Conservation (phyloP, 2,888 invertebrate genomes). For the Galerucella pusilla region DNA sequence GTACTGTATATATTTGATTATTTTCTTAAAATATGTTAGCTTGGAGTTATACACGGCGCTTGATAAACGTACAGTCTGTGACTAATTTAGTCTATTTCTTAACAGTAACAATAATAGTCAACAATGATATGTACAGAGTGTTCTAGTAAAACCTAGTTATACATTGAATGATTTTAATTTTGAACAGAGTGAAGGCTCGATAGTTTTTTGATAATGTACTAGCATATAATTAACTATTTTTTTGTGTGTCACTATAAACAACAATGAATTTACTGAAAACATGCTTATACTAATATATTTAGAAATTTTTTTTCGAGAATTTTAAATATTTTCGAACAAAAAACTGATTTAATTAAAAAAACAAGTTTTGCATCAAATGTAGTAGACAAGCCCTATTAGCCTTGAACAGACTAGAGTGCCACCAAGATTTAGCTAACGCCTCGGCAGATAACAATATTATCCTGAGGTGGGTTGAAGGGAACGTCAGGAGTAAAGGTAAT, state of each 20-base stretch:
- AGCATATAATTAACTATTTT: not conserved
- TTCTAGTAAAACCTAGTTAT: slow-evolving; percentile 39
- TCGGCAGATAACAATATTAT: no score
- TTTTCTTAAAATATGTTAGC: not conserved
- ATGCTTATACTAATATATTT: no score
- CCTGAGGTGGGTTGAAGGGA: no score
- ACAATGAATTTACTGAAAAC: not conserved
- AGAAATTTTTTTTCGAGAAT: no score
- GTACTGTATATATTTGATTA: not conserved
- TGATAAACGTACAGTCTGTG: slow-evolving; percentile 56
- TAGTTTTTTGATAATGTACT: not conserved
- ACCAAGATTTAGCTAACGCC: no score
- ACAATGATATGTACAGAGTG: slow-evolving; percentile 64
- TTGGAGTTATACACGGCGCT: not conserved
- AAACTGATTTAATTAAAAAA: not conserved
- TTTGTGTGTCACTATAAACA: not conserved
- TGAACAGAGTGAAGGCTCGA: slow-evolving; percentile 24
- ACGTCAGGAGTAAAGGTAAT: no score
- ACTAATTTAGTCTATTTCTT: slow-evolving; percentile 57
- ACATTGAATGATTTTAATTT: slow-evolving; percentile 23
- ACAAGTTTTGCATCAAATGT: no score
- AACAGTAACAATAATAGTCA: slow-evolving; percentile 63
- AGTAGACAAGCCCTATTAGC: no score
- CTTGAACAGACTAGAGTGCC: no score
- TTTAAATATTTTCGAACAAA: not conserved